These are phyloP conservation scores for Anguilla rostrata DNA, from an alignment of 2,113 vertebrate genomes.

Conservation along the genomic window DNA sequence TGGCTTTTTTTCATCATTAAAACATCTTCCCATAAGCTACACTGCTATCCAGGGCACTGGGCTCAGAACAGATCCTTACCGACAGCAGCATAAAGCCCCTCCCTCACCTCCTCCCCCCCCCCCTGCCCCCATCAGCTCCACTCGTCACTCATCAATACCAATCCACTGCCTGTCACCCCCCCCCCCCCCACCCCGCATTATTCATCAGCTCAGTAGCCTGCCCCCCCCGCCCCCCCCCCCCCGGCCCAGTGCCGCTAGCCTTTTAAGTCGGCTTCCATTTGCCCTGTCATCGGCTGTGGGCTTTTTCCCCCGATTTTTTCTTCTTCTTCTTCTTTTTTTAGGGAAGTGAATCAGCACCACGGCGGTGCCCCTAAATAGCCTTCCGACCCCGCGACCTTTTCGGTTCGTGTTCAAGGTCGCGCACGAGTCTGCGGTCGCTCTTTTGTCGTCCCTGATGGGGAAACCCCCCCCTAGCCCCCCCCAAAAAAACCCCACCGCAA, in stretches of 20 bases:
- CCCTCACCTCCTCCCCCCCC: background rate
- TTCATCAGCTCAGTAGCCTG: background rate
- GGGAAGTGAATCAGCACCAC: background rate
- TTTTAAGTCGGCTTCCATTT: no score
- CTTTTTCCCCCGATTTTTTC: rapidly evolving
- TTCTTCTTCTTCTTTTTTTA: no score
- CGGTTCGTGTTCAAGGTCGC: no score
- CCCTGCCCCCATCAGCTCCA: background rate
- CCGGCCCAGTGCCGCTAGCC: no score
- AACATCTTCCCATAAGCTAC: background rate
- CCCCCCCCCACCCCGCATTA: background rate
- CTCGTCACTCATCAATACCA: background rate
- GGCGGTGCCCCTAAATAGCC: background rate
- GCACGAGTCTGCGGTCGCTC: no score
- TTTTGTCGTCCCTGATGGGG: no score
- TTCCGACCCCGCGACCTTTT: background rate
- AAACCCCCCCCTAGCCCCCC: no score
- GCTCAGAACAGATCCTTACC: background rate
- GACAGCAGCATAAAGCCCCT: background rate
- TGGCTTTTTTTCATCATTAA: background rate
- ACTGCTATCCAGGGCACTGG: background rate
- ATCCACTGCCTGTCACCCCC: background rate
- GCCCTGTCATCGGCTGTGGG: background rate
- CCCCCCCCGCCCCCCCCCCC: no score
- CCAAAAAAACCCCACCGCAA: no score